Evolutionary conservation across 2,797 vertebrate genomes (phyloP), one percentile per base, ranked within the genome.

Genomic region (Oophaga sylvatica): DNA sequence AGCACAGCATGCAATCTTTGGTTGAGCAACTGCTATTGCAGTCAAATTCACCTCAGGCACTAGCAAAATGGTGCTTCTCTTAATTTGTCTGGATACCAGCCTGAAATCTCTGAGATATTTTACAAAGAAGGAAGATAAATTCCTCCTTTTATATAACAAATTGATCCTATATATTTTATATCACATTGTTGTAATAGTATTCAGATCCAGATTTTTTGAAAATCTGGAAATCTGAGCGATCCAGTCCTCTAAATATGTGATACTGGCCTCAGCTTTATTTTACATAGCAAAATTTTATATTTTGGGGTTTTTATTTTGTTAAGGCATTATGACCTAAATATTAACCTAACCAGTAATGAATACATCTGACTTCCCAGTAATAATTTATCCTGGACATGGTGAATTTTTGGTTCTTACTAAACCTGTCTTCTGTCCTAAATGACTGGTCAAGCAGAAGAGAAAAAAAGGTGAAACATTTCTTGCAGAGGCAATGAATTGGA

Each of bases 351-450:
- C 31, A 29, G 48, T 80, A 41, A 70, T 78, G 19, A 80, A 20
- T n/a, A 13, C 5, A 48, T 59, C 16, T 22, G 22, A 80, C n/a
- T 67, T 48, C 22, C 20, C 35, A 70, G 26, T n/a, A 29, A 67
- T 60, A 19, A 22, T 79, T 86, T 29, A 76, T 86, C 19, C 7
- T 48, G n/a, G 26, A 41, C 29, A 71, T 59, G 26, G 68, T 80
- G 70, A 35, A 79, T 83, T 60, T 10, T 20, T 65, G 59, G 59
- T 35, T 73, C 80, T 68, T 70, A 73, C 68, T 80, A 35, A 79
- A 88, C 62, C 80, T 71, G 26, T 31, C 76, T n/a, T 68, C 35
- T 62, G 57, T 67, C 77, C 73, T 83, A 87, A 84, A 88, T 84
- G 82, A 20, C 60, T 84, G 57, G 68, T 35, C 82, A 88, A 80